Evolutionary conservation across 2,113 vertebrate genomes (phyloP).

Genomic region (Geothlypis trichas): DNA sequence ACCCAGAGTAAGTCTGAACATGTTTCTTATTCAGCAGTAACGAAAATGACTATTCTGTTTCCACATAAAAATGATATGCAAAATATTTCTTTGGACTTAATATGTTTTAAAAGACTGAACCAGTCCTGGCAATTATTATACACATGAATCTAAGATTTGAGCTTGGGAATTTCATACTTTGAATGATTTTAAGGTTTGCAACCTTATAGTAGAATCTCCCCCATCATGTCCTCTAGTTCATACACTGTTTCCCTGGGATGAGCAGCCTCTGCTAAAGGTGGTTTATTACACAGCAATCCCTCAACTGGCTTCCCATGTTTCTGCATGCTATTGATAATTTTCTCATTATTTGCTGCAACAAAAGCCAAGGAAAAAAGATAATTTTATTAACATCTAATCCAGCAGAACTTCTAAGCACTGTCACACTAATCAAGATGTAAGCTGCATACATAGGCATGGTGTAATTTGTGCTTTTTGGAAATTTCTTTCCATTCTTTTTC

Average conservation of each 20-base stretch:
- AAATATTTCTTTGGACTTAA: background rate
- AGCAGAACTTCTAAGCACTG: background rate
- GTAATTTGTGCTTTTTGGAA: background rate
- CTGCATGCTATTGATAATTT: background rate
- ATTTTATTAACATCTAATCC: background rate
- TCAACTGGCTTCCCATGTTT: background rate
- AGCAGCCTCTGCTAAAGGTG: background rate
- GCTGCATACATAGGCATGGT: fast-evolving
- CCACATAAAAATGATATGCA: background rate
- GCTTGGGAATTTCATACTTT: background rate
- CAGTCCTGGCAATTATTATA: background rate
- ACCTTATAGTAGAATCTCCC: background rate
- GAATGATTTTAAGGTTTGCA: background rate
- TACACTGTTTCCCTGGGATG: background rate
- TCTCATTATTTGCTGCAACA: background rate
- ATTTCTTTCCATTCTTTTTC: background rate
- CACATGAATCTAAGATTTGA: background rate
- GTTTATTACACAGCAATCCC: background rate
- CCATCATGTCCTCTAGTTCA: background rate
- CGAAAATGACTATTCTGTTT: background rate
- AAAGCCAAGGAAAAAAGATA: background rate
- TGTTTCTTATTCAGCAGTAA: background rate
- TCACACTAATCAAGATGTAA: background rate
- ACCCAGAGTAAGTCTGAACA: background rate
- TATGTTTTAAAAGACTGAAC: background rate